Evolutionary conservation across 2,113 vertebrate species (phyloP).

Genomic region (Amphiprion percula): DNA sequence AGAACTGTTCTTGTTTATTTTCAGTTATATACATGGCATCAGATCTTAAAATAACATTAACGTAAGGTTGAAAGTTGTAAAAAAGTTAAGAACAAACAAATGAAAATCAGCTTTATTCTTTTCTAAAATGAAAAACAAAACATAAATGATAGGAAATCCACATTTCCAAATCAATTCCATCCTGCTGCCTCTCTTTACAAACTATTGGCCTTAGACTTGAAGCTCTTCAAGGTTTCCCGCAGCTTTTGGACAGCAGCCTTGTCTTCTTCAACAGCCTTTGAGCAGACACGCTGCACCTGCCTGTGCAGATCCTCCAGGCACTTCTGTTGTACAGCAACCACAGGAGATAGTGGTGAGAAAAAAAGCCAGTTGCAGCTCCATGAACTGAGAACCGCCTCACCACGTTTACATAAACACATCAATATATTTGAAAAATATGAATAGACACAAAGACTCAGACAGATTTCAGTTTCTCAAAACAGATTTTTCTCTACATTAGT

Average conservation of each 20-base stretch:
- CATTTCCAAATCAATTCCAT: background rate
- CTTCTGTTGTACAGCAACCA: constrained; percentile 67
- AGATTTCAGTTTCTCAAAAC: too few relatives aligned
- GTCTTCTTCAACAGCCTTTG: constrained; percentile 75
- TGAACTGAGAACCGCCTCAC: background rate
- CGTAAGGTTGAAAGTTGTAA: too few relatives aligned
- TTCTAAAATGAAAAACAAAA: background rate
- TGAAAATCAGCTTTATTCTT: background rate
- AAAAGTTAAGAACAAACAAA: constrained; percentile 7
- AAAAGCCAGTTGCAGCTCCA: background rate
- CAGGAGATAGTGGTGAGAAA: constrained; percentile 1
- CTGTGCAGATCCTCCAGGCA: constrained; percentile 71
- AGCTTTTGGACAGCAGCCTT: constrained; percentile 66
- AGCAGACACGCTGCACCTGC: constrained; percentile 68
- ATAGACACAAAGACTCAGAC: too few relatives aligned
- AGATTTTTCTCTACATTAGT: too few relatives aligned
- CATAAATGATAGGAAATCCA: background rate
- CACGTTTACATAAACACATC: too few relatives aligned
- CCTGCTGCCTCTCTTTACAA: constrained; percentile 8
- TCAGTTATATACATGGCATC: too few relatives aligned
- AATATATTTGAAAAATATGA: too few relatives aligned
- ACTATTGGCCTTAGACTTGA: constrained; percentile 56
- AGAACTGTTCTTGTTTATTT: too few relatives aligned
- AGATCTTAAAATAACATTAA: too few relatives aligned
- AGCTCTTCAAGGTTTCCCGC: constrained; percentile 66